phyloP scores from a whole-genome alignment of 2,113 vertebrate genomes.

The Rhinoptilus africanus region DNA sequence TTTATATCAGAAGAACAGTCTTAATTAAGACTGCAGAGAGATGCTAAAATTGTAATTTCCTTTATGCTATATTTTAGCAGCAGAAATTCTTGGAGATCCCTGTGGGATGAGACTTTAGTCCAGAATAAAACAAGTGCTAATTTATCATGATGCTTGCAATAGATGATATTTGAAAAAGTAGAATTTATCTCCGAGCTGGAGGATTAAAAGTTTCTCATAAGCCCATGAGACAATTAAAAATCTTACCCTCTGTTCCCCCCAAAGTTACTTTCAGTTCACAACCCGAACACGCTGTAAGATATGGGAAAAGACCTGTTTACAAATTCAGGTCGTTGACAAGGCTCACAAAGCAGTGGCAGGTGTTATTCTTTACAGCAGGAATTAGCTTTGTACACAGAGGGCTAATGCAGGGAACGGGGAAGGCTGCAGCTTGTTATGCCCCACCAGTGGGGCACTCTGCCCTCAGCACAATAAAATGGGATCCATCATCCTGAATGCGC shows the following conservation, averaged over 20 bases:
- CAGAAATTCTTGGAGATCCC: slow-evolving; percentile 41
- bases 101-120: slow-evolving; percentile 49
- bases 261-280: background rate
- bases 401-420: background rate
- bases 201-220: background rate
- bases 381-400: background rate
- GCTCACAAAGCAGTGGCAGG: background rate
- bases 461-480: background rate
- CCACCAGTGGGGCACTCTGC: background rate
- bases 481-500: background rate
- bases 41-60: slow-evolving; percentile 63
- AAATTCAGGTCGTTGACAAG: background rate
- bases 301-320: background rate
- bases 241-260: background rate
- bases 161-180: background rate
- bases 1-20: slow-evolving; percentile 32
- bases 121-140: slow-evolving; percentile 52
- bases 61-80: slow-evolving; percentile 30
- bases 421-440: background rate
- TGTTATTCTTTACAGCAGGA: background rate
- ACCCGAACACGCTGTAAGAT: background rate
- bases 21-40: slow-evolving; percentile 65
- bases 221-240: background rate
- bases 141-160: background rate
- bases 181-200: background rate